Percentiles rank a stretch among this genome's conserved stretches.
These are phyloP conservation scores for Monochamus saltuarius DNA, from an alignment of 1,140 invertebrate species.

Conservation along the genomic window DNA sequence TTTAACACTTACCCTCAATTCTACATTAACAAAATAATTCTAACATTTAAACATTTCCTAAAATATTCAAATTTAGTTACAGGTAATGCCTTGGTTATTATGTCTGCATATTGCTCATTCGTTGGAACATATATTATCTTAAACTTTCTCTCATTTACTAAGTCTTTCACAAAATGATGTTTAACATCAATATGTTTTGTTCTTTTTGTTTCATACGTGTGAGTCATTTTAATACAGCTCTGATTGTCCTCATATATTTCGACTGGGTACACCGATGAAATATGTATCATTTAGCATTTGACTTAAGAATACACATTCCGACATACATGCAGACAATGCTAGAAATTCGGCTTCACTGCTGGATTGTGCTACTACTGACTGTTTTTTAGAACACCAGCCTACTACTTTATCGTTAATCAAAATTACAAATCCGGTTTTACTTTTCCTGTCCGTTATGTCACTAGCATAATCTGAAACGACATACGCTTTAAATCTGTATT, in stretches of 20 bases:
- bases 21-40: background rate
- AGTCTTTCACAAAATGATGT: slow-evolving; percentile 37
- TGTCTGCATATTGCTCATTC: slow-evolving; percentile 27
- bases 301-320: background rate
- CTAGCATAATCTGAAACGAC: slow-evolving; percentile 21
- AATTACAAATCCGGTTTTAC: slow-evolving; percentile 28
- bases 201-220: slow-evolving; percentile 18
- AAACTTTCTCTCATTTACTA: slow-evolving; percentile 24
- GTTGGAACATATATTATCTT: slow-evolving; percentile 33
- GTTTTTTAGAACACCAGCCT: slow-evolving; percentile 33
- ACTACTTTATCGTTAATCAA: slow-evolving; percentile 26
- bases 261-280: background rate
- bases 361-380: slow-evolving; percentile 34
- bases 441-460: slow-evolving; percentile 31
- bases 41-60: slow-evolving; percentile 3
- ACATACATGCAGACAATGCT: too few species aligned
- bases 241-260: slow-evolving; percentile 19
- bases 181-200: slow-evolving; percentile 43
- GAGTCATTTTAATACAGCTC: slow-evolving; percentile 11
- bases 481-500: slow-evolving; percentile 10
- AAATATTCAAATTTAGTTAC: slow-evolving; percentile 1
- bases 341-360: slow-evolving; percentile 40
- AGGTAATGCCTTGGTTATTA: slow-evolving; percentile 13
- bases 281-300: background rate
- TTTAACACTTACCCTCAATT: slow-evolving; percentile 9